A percentile compares a stretch with the other conserved stretches of the same genome.
phyloP scores from a whole-genome alignment of 2,797 vertebrate species.

The Sebastes vulpes region DNA sequence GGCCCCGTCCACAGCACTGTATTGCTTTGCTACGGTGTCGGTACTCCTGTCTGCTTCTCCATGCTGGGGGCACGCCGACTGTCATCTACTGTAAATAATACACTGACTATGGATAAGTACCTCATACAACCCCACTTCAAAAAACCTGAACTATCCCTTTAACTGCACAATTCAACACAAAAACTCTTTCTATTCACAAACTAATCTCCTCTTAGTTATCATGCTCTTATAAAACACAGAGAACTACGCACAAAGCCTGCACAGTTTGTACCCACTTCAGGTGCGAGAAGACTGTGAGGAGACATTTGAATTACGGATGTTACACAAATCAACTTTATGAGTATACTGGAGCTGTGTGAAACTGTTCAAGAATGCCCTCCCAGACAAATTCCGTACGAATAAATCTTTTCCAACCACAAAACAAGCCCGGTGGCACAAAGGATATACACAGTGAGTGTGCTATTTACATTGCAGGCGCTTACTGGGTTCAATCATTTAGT shows the following conservation, averaged over 20 bases:
- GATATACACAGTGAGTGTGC: slow-evolving; percentile 29
- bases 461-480: slow-evolving; percentile 29
- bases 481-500: slow-evolving; percentile 39
- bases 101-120: neutral
- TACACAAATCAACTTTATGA: slow-evolving; percentile 74
- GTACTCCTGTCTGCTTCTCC: too few relatives aligned
- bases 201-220: neutral
- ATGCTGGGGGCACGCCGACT: too few relatives aligned
- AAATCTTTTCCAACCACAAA: slow-evolving; percentile 65
- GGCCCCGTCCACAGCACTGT: too few relatives aligned
- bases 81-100: neutral
- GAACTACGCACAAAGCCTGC: neutral
- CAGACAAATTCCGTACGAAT: slow-evolving; percentile 61
- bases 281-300: slow-evolving; percentile 10
- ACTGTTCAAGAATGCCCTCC: slow-evolving; percentile 54
- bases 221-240: neutral
- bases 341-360: slow-evolving; percentile 50
- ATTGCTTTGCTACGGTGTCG: too few relatives aligned
- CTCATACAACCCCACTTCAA: neutral
- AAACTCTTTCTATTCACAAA: neutral
- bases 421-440: slow-evolving; percentile 45
- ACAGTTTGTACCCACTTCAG: slow-evolving; percentile 1
- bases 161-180: neutral
- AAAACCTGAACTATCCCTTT: neutral
- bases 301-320: slow-evolving; percentile 46